These are phyloP conservation scores for Simalia tracyae DNA, from an alignment of 2,797 vertebrate species.

Conservation along the genomic window DNA sequence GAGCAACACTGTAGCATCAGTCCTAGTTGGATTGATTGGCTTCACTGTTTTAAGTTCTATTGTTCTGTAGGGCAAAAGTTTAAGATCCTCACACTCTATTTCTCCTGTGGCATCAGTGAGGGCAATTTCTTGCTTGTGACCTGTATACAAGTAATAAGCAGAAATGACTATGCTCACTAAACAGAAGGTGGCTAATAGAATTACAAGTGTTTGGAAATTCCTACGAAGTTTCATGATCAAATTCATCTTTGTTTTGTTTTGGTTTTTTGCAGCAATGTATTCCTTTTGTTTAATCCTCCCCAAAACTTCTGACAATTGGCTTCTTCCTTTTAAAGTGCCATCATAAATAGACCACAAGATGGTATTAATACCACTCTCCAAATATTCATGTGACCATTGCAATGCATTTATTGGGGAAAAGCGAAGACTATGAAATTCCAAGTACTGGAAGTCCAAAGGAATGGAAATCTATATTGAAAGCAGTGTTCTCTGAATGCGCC, in stretches of 20 bases:
- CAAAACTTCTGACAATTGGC: conserved; percentile 24
- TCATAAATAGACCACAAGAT: conserved; percentile 53
- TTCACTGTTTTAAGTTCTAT: conserved; percentile 82
- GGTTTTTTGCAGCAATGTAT: background rate
- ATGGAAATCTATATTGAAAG: conserved; percentile 42
- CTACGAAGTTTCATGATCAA: conserved; percentile 80
- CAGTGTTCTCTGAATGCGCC: conserved; percentile 50
- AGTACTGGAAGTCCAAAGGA: conserved; percentile 40
- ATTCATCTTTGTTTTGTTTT: conserved; percentile 79
- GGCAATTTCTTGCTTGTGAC: conserved; percentile 88
- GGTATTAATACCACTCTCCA: conserved; percentile 58
- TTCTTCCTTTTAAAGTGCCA: conserved; percentile 67
- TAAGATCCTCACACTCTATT: conserved; percentile 82
- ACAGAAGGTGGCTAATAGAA: conserved; percentile 91
- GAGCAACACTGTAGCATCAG: conserved; percentile 85
- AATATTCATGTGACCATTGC: conserved; percentile 96
- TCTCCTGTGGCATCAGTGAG: conserved; percentile 82
- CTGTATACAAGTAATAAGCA: conserved; percentile 91
- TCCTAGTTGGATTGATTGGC: conserved; percentile 86
- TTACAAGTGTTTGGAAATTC: conserved; percentile 86
- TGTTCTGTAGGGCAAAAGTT: conserved; percentile 83
- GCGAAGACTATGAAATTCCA: conserved; percentile 50
- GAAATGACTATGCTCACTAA: conserved; percentile 89
- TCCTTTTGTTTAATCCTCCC: background rate
- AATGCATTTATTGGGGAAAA: conserved; percentile 73